Evolutionary conservation across 2,888 invertebrate genomes (phyloP), one percentile per base, ranked within the genome.

Genomic region (Ischnus inquisitorius): DNA sequence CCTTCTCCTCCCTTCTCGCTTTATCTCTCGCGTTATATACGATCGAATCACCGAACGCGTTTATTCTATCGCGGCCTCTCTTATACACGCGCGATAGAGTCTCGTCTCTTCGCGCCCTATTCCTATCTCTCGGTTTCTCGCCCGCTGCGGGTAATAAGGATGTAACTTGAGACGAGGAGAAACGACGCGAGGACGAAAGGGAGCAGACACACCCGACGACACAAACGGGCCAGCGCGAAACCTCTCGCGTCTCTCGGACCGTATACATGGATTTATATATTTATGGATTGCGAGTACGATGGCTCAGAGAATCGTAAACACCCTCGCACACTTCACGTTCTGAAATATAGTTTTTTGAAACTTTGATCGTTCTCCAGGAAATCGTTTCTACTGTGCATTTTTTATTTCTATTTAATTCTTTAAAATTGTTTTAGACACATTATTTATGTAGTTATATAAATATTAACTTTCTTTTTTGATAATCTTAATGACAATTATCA

Each of bases 131-230:
- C 84, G 82, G 78, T 79, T 76, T 80, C 74, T 83, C 88, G 88
- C 87, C 85, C 87, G 89, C 90, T 89, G 89, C 90, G 89, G 90
- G 90, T 92, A 92, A 93, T 93, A 92, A 92, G 92, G 93, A 92
- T 92, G 93, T 92, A 93, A 93, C 91, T 90, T 88, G 92, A 93
- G 92, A 90, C 90, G 88, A 85, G 72, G 71, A 67, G 69, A 71
- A 34, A 76, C 71, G 67, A 34, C 19, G 60, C 76, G 88, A 85
- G 85, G 86, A 86, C 85, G 83, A 67, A 57, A 46, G 43, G 16
- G 60, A 60, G 71, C 57, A 71, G 64, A 75, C 54, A 54, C 46
- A 54, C 69, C 74, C 16, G 81, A 64, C 79, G 79, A 78, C 82
- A 68, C 71, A n/a, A 62, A 67, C 65, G 78, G 14, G 28, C 41